phyloP scores from a whole-genome alignment of 2,888 invertebrate genomes.

The Augiades crinisus region DNA sequence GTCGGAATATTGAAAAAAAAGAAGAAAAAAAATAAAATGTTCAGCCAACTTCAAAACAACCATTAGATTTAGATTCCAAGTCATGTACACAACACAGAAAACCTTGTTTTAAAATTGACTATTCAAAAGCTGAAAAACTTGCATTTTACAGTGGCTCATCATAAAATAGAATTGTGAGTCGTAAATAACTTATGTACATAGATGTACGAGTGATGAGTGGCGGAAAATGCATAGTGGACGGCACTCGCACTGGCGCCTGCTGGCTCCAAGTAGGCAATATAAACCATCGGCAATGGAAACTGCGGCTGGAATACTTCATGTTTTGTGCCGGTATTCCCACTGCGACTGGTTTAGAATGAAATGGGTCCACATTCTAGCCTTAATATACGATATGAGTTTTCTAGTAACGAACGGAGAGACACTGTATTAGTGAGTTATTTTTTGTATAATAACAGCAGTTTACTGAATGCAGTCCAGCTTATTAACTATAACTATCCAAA shows the following conservation, averaged over 20 bases:
- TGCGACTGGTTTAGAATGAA: not conserved
- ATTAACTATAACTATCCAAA: too few relatives aligned
- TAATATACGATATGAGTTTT: not conserved
- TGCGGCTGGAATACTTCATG: not conserved
- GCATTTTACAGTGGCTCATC: not conserved
- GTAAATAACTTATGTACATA: constrained; percentile 1
- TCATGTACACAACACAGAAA: not conserved
- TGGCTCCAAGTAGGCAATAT: not conserved
- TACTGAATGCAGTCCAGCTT: too few relatives aligned
- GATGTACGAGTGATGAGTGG: not conserved
- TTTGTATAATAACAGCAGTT: too few relatives aligned
- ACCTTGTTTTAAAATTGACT: not conserved
- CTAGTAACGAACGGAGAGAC: not conserved
- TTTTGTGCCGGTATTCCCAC: constrained; percentile 6
- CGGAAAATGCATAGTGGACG: not conserved
- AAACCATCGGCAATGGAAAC: constrained; percentile 8
- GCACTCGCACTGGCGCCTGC: not conserved
- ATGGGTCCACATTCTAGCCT: constrained; percentile 12
- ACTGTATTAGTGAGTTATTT: not conserved
- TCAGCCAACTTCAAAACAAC: too few relatives aligned
- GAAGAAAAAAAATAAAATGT: too few relatives aligned
- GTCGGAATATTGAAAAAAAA: too few relatives aligned
- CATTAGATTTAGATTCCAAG: too few relatives aligned
- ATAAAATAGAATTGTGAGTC: constrained; percentile 3
- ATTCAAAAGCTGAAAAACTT: constrained; percentile 2